A percentile compares a stretch with the other conserved stretches of the same genome.
Conservation (phyloP, 1,140 invertebrate genomes). For the Drosophila grimshawi region DNA sequence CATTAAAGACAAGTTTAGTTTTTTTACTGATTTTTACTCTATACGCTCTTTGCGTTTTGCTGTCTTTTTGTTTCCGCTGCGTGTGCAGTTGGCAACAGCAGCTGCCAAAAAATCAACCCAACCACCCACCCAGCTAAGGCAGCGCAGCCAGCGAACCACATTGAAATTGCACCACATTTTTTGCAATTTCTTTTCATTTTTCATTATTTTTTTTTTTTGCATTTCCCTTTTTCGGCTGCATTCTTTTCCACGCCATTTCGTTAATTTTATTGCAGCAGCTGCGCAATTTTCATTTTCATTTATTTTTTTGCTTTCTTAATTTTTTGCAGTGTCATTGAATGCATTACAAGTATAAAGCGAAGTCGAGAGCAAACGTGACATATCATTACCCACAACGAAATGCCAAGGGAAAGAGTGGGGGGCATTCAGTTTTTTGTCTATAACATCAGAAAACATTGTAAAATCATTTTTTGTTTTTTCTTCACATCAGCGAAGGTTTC, state of each 20-base stretch:
- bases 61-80: constrained; percentile 46
- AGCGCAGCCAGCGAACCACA: constrained; percentile 47
- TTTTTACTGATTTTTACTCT: constrained; percentile 29
- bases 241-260: constrained; percentile 63
- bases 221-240: constrained; percentile 39
- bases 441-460: constrained; percentile 66
- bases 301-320: background rate
- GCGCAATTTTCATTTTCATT: constrained; percentile 58
- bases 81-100: constrained; percentile 68
- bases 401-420: background rate
- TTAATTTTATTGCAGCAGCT: constrained; percentile 72
- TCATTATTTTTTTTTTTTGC: background rate
- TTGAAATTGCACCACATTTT: constrained; percentile 47
- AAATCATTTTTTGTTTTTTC: constrained; percentile 19
- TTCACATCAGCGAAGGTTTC: constrained; percentile 46
- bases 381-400: constrained; percentile 45
- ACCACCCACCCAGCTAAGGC: constrained; percentile 5
- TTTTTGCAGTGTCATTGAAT: constrained; percentile 68
- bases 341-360: constrained; percentile 18
- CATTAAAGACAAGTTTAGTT: constrained; percentile 74
- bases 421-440: constrained; percentile 27
- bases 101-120: constrained; percentile 22
- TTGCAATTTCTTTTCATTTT: constrained; percentile 4
- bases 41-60: background rate
- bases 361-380: constrained; percentile 73